Conservation (phyloP, 2,113 vertebrate species). For the Taxidea taxus region DNA sequence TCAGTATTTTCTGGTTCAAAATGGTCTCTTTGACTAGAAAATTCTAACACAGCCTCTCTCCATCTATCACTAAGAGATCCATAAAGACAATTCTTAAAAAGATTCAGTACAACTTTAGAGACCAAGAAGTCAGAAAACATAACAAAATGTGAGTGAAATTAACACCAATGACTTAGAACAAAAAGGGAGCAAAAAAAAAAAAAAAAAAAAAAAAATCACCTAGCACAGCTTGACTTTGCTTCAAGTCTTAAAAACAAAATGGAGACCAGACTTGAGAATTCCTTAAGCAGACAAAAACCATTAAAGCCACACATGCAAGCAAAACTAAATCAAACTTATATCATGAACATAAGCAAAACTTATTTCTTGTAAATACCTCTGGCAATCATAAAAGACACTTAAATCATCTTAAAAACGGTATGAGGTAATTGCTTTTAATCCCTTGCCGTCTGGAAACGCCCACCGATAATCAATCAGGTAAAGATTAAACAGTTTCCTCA, state of each 20-base stretch:
- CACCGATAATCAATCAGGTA: background rate
- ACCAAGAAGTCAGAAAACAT: background rate
- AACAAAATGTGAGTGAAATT: background rate
- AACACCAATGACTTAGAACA: background rate
- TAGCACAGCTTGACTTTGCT: background rate
- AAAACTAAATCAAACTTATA: conserved; percentile 1
- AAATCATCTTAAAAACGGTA: background rate
- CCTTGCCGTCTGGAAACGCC: background rate
- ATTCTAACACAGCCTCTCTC: background rate
- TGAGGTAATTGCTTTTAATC: background rate
- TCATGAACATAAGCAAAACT: background rate
- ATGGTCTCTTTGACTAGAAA: background rate
- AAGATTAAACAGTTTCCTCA: background rate
- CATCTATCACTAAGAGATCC: background rate
- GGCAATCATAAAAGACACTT: background rate
- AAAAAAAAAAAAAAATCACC: background rate
- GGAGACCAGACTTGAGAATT: background rate
- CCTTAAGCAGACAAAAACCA: background rate
- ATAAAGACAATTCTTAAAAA: background rate
- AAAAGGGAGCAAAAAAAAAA: background rate
- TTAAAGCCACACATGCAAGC: background rate
- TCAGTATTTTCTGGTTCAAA: background rate
- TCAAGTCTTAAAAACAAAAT: background rate
- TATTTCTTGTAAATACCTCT: background rate
- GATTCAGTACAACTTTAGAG: background rate